Base-by-base conservation (phyloP, 2,888 invertebrate species). In the Physocephala rufipes region DNA sequence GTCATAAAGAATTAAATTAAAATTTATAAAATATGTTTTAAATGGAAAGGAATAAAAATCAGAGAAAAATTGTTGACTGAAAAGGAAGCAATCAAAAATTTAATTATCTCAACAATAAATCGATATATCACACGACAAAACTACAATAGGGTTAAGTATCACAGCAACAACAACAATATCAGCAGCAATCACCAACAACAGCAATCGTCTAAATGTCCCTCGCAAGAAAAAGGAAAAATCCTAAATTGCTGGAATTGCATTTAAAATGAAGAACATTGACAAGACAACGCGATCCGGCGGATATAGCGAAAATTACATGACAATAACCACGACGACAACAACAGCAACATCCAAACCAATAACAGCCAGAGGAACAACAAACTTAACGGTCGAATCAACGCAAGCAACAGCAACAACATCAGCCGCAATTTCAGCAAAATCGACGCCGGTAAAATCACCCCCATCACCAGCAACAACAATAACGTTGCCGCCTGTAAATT, bases 191-290 rank as follows among this genome's bases (percentile, higher is more conserved):
- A n/a, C n/a, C n/a, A 59, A 30, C 53, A 69, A 69, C 53, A 69
- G 67, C 55, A 58, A 45, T 51, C 65, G 74, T 71, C 76, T 78
- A 76, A 78, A 78, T 78, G 78, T 77, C 71, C 74, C 74, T 73
- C 74, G n/a, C n/a, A n/a, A 75, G 76, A 74, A 73, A 73, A 70
- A 59, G 73, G 72, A 76, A 76, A 76, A 75, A 74, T 77, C 76
- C 76, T 76, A 75, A 77, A 77, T 74, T 74, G 74, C 75, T 73
- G 76, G 75, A 79, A 75, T 77, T 79, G 77, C 78, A 77, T 79
- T 78, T 80, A 81, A 83, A 84, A 86, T 86, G 86, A 85, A 85
- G 82, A 84, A 86, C 84, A 84, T 84, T 84, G 86, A 86, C 81
- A 82, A 85, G 80, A 82, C 81, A 77, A 79, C 83, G 77, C n/a